Base-by-base conservation (phyloP, 2,888 invertebrate species). In the Stenchaetothrips biformis region DNA sequence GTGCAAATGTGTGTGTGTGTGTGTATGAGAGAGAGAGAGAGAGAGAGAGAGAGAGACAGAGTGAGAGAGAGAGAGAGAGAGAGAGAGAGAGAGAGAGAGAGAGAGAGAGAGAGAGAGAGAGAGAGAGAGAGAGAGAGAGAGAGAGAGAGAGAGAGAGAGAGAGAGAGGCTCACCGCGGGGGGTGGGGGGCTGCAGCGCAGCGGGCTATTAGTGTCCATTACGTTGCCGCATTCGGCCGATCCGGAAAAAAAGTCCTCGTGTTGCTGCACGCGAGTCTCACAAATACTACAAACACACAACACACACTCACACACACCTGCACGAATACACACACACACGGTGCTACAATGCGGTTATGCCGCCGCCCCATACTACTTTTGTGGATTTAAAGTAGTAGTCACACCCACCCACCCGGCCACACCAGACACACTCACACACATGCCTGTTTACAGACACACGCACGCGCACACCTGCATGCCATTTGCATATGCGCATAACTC, bases 121-220 rank as follows among this genome's bases (percentile, higher is more conserved):
- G n/a, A n/a, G n/a, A n/a, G n/a, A 53, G 16, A 53, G 16, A 11
- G 53, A 6, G 53, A 53, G 49, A 49, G 49, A 49, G 13, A 49
- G 49, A 13, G 7, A n/a, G n/a, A n/a, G 49, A 49, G 49, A 13
- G 2, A 16, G 53, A 16, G 53, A 1, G 53, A 6, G 53, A 18
- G 53, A 6, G 11, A 13, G 13, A 53, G 18, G 4, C 13, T 18
- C 37, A 37, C 53, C 16, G 53, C 53, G 53, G 53, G 53, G 53
- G 53, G 53, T 53, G 13, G 9, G 53, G 53, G 53, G 16, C 53
- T 53, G 53, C 53, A 53, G 53, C 13, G 53, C 53, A 9, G 53
- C 2, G 53, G 53, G 53, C 67, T 9, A 21, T 67, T 67, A 67
- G 67, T 67, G 67, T 67, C 67, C 67, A 67, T 67, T 67, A 67